A percentile compares a stretch with the other conserved stretches of the same genome.
Conservation (phyloP, 2,797 vertebrate genomes). For the Ciconia nigra region DNA sequence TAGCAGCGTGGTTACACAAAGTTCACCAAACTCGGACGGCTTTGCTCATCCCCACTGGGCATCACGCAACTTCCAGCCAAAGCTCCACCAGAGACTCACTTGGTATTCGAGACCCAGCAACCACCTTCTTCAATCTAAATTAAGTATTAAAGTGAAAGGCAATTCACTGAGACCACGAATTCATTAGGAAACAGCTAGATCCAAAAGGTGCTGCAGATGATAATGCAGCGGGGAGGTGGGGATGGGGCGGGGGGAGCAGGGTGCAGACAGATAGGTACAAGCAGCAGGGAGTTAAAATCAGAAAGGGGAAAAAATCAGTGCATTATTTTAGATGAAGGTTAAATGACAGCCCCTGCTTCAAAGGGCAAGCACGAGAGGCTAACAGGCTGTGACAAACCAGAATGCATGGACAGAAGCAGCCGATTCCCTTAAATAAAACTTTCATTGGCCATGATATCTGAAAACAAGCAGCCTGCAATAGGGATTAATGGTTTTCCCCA, state of each 20-base stretch:
- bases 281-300: neutral
- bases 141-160: neutral
- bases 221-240: neutral
- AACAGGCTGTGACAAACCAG: conserved; percentile 67
- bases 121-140: conserved; percentile 11
- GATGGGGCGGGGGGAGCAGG: neutral
- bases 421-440: conserved; percentile 67
- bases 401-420: conserved; percentile 14
- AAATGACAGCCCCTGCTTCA: neutral
- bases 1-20: neutral
- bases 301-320: neutral
- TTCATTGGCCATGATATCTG: conserved; percentile 53
- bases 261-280: neutral
- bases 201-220: neutral
- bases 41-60: neutral
- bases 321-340: neutral
- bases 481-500: neutral
- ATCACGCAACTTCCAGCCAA: neutral
- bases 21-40: neutral
- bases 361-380: conserved; percentile 12
- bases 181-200: neutral
- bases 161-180: neutral
- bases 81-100: neutral
- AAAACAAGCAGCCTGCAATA: conserved; percentile 39
- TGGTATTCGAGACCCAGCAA: neutral